Base-by-base conservation (phyloP, 2,888 invertebrate genomes). In the Oscheius myriophilus region DNA sequence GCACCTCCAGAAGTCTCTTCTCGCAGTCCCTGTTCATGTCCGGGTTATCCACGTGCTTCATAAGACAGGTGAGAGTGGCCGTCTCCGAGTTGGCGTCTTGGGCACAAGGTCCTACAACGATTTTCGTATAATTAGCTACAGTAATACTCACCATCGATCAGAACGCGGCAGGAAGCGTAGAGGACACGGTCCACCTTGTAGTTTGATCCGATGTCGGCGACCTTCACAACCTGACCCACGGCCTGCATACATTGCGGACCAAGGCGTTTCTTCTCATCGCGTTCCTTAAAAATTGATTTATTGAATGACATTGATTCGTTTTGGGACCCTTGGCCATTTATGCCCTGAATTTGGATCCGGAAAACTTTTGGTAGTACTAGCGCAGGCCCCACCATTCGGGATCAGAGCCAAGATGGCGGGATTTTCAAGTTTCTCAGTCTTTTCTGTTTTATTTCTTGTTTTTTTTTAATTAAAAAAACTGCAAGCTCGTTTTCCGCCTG, bases 141-240 rank as follows among this genome's bases (percentile, higher is more conserved):
- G 23, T 33, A 42, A 16, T 21, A 55, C 55, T 42, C 41, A 70
- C 79, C 81, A 61, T 84, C 83, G 57, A 85, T 83, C 11, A 86
- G 69, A 16, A 75, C 59, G 33, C 75, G 53, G 69, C 85, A 85
- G 2, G 85, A 84, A 1, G 73, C 82, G 57, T 81, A 81, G 45
- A 85, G 78, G 4, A 86, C 82, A 41, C 73, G 79, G 80, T 98
- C 97, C 0, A 96, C 93, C 80, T 93, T 91, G 93, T 95, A 95
- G 88, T 96, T 94, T 88, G 94, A 93, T 0, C 93, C 96, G n/a
- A 92, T 92, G 88, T 97, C 95, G 6, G 93, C 91, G 83, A 93
- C 92, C 62, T 80, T 80, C 18, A 80, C 70, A 2, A 78, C 78
- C 49, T 73, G 63, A 23, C 62, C 62, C 3, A 81, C 69, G 4